Base-by-base conservation (phyloP, 2,888 invertebrate genomes). In the Esperia sulphurella region DNA sequence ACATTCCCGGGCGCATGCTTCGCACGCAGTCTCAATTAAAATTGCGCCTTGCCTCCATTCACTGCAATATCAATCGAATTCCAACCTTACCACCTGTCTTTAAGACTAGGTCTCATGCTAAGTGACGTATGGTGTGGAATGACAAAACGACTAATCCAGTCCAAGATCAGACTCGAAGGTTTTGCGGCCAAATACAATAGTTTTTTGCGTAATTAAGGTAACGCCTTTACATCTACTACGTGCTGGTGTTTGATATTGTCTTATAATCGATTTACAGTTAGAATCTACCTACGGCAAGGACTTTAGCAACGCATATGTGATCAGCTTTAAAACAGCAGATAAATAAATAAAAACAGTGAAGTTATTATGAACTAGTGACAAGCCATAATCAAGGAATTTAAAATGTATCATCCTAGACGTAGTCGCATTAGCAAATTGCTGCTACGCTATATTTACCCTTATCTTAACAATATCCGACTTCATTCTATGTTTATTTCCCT, bases 81-180 rank as follows among this genome's bases (percentile, higher is more conserved):
- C 13, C 21, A 31, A 31, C 43, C 35, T 40, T 48, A 40, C n/a
- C 31, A 21, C 21, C 7, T 33, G 6, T 6, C 13, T 14, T 9
- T 33, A 33, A 10, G 33, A 10, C 33, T 33, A 33, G 33, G n/a
- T 6, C 9, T 10, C 13, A 39, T 7, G 39, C n/a, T 44, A 53
- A 50, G 57, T 49, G 48, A 60, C 53, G 62, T 58, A 60, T 52
- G 43, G 48, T 49, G n/a, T 31, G 6, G 50, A 50, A 50, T 55
- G 49, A 46, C 53, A 51, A 53, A 53, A 50, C 33, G 45, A 21
- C 55, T 63, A 68, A 71, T 70, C 65, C 64, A 65, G 70, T 61
- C 65, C 73, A 74, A 74, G 73, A 72, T 55, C 71, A 62, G 45
- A 51, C 46, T 41, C 43, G 66, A 73, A 71, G 72, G 73, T 67